These are phyloP conservation scores for Amazona guildingii DNA, from an alignment of 2,113 vertebrate genomes.

Conservation along the genomic window DNA sequence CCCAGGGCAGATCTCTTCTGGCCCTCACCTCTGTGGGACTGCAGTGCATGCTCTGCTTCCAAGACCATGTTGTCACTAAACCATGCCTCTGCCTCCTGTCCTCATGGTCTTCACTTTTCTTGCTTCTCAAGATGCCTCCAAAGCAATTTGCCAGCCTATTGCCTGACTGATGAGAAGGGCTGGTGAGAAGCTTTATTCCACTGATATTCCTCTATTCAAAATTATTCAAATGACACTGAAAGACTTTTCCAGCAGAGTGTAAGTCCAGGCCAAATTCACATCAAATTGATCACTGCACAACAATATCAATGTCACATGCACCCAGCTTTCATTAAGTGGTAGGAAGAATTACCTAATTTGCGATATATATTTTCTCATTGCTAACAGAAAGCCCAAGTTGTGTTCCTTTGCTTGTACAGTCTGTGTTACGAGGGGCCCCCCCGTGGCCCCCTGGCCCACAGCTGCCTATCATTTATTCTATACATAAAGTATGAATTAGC, in stretches of 20 bases:
- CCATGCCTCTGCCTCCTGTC: not conserved
- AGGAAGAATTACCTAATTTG: conserved; percentile 10
- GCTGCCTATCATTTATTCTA: conserved; percentile 53
- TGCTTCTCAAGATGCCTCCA: not conserved
- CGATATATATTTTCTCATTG: conserved; percentile 28
- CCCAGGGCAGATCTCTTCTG: not conserved
- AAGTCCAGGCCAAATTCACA: not conserved
- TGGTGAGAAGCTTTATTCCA: not conserved
- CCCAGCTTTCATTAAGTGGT: not conserved
- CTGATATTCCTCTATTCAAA: not conserved
- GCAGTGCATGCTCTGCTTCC: not conserved
- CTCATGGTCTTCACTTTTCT: not conserved
- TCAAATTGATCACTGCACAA: not conserved
- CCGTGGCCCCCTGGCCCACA: not conserved
- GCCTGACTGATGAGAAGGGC: not conserved
- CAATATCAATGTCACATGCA: not conserved
- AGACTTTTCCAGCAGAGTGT: not conserved
- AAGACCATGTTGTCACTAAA: not conserved
- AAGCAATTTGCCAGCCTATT: not conserved
- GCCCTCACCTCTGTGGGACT: not conserved
- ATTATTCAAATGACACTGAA: not conserved
- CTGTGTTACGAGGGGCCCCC: not conserved
- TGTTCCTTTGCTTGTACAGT: not conserved
- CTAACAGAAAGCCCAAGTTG: not conserved
- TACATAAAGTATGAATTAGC: conserved; percentile 35